These are phyloP conservation scores for Scolopax rusticola DNA, from an alignment of 2,797 vertebrate genomes.

Conservation along the genomic window DNA sequence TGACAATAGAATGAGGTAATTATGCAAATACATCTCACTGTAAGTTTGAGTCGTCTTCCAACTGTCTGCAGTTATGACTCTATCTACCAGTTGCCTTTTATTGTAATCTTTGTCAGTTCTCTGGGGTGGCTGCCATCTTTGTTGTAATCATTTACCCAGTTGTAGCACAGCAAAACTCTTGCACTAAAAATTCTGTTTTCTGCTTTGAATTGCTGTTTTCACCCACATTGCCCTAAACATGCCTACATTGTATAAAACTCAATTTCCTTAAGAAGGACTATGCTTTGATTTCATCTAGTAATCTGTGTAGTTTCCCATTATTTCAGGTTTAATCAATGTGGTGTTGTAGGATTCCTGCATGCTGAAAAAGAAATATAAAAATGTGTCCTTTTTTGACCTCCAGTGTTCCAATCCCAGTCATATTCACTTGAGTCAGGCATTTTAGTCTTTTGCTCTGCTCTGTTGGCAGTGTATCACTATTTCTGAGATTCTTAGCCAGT, in stretches of 20 bases:
- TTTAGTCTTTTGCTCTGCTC: background rate
- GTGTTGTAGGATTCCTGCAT: background rate
- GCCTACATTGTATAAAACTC: background rate
- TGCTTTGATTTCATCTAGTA: background rate
- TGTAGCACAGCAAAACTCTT: background rate
- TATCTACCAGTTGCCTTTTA: background rate
- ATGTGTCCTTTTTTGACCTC: background rate
- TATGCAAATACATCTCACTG: background rate
- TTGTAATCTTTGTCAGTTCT: background rate
- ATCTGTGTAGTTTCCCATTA: background rate
- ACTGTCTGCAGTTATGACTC: background rate
- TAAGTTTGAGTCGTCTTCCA: background rate
- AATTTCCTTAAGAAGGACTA: background rate
- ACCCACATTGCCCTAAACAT: background rate
- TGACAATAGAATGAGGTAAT: background rate
- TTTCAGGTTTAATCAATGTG: background rate
- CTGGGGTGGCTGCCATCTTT: background rate
- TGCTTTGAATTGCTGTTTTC: background rate
- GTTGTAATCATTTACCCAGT: background rate
- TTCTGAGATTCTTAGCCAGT: background rate
- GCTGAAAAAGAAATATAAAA: background rate
- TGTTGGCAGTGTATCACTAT: background rate
- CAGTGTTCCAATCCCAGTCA: background rate
- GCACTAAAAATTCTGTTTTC: background rate
- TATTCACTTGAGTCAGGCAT: background rate